A percentile compares a stretch with the other conserved stretches of the same genome.
Conservation (phyloP, 1,140 invertebrate genomes). For the Oryctes rhinoceros region DNA sequence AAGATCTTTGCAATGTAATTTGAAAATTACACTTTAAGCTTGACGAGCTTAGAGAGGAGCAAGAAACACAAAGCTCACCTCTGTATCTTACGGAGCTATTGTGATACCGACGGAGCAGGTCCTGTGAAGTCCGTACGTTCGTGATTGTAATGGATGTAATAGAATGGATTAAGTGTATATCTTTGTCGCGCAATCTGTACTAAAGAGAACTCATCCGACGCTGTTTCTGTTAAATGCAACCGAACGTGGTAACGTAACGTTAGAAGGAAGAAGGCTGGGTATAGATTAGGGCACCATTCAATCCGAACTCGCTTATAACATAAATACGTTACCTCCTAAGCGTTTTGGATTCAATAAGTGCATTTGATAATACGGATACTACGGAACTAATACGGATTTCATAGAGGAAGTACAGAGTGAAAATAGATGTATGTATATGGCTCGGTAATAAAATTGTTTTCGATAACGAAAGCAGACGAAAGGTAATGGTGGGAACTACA, state of each 20-base stretch:
- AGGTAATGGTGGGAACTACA: background rate
- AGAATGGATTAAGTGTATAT: conserved; percentile 50
- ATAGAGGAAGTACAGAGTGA: too few relatives aligned
- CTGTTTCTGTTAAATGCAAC: background rate
- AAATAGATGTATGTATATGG: too few relatives aligned
- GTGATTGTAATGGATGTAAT: conserved; percentile 48
- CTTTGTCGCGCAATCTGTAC: conserved; percentile 36
- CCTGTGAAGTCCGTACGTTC: conserved; percentile 13
- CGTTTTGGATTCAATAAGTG: too few relatives aligned
- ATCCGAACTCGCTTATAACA: too few relatives aligned
- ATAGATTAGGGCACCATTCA: too few relatives aligned
- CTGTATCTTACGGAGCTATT: conserved; percentile 44
- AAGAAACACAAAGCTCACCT: conserved; percentile 47
- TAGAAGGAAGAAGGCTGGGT: background rate
- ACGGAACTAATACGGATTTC: too few relatives aligned
- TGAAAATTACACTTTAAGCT: conserved; percentile 44
- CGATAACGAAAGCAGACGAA: background rate
- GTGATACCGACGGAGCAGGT: conserved; percentile 16
- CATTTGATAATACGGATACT: too few relatives aligned
- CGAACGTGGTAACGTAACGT: background rate
- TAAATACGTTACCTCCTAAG: too few relatives aligned
- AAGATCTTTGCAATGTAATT: conserved; percentile 42
- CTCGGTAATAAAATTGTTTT: too few relatives aligned
- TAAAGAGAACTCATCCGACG: conserved; percentile 6
- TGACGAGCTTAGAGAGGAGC: conserved; percentile 9